phyloP scores from a whole-genome alignment of 2,888 invertebrate species.

The Drosophila siamana region DNA sequence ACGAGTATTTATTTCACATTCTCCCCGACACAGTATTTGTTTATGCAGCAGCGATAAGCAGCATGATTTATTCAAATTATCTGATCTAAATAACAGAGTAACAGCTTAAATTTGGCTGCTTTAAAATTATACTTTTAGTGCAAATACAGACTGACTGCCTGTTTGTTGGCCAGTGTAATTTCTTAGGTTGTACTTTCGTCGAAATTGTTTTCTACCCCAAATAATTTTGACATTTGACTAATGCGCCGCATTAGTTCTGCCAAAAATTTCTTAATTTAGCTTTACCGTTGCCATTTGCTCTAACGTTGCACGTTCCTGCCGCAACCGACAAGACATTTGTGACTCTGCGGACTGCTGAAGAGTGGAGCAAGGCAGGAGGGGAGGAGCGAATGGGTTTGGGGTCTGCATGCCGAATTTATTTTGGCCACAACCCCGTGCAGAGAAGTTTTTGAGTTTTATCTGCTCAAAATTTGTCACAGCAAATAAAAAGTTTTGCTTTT shows the following conservation, averaged over 20 bases:
- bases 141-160: too few species aligned
- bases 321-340: slow-evolving; percentile 16
- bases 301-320: slow-evolving; percentile 35
- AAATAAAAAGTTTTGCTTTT: slow-evolving; percentile 76
- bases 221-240: slow-evolving; percentile 76
- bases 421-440: slow-evolving; percentile 56
- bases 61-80: neutral
- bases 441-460: slow-evolving; percentile 74
- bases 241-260: slow-evolving; percentile 75
- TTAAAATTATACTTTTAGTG: too few species aligned
- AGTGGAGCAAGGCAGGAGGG: neutral
- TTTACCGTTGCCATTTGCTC: slow-evolving; percentile 48
- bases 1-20: neutral
- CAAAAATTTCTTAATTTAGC: slow-evolving; percentile 71
- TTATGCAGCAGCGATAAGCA: neutral
- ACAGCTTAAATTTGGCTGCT: neutral
- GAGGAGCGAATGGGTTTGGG: slow-evolving; percentile 13
- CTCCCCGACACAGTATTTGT: neutral
- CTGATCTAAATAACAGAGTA: neutral
- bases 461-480: slow-evolving; percentile 77
- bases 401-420: slow-evolving; percentile 62
- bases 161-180: slow-evolving; percentile 36
- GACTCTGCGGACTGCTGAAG: neutral
- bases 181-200: slow-evolving; percentile 30
- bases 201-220: slow-evolving; percentile 54